Percentiles rank a stretch among this genome's conserved stretches.
These are phyloP conservation scores for Liopterus haemorrhoidalis DNA, from an alignment of 2,888 invertebrate genomes.

Conservation along the genomic window DNA sequence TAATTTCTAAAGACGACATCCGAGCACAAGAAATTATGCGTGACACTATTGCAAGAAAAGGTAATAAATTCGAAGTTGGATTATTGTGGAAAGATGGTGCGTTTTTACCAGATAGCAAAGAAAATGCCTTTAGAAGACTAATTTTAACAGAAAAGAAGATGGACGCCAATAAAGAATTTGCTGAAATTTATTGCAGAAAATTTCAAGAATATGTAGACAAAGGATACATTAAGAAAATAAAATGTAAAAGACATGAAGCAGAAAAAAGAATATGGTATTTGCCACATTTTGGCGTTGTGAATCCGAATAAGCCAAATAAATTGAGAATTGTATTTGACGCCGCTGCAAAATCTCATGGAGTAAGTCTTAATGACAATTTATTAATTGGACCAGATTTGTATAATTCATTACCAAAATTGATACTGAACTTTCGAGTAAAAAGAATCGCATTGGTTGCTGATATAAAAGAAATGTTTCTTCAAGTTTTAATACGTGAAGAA, in stretches of 20 bases:
- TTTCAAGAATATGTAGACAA: conserved; percentile 27
- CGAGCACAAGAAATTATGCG: conserved; percentile 17
- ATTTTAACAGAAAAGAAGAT: conserved; percentile 26
- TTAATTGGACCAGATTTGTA: conserved; percentile 38
- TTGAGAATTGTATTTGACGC: conserved; percentile 37
- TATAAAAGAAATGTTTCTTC: conserved; percentile 31
- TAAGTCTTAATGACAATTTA: conserved; percentile 36
- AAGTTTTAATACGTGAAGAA: conserved; percentile 21
- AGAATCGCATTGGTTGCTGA: conserved; percentile 37
- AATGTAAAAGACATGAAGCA: conserved; percentile 21
- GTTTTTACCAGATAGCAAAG: conserved; percentile 30
- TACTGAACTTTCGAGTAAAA: conserved; percentile 39
- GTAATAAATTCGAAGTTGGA: conserved; percentile 23
- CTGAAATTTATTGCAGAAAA: conserved; percentile 22
- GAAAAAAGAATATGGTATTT: conserved; percentile 32
- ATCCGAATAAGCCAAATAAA: conserved; percentile 35
- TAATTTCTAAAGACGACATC: conserved; percentile 4
- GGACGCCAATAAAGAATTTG: conserved; percentile 19
- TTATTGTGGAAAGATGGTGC: conserved; percentile 31
- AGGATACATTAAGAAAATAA: conserved; percentile 27
- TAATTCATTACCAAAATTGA: conserved; percentile 36
- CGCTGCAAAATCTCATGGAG: conserved; percentile 32
- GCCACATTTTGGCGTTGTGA: conserved; percentile 34
- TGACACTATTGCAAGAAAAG: conserved; percentile 18
- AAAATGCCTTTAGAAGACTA: conserved; percentile 27